Evolutionary conservation across 2,113 vertebrate genomes (phyloP).

Genomic region (Rynchops niger): DNA sequence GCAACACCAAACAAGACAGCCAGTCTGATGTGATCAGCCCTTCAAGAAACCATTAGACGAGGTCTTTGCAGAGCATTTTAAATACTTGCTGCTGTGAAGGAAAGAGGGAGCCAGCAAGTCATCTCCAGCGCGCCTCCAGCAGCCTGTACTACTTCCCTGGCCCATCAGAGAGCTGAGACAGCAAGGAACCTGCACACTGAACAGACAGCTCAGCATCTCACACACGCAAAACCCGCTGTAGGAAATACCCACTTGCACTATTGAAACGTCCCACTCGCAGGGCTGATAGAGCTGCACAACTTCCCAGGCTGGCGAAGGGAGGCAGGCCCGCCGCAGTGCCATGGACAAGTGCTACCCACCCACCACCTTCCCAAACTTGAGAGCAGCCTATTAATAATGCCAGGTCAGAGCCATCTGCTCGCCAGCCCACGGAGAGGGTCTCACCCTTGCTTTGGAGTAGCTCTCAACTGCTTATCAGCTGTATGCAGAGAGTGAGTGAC

Average conservation of each 20-base stretch:
- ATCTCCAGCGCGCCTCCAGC: not conserved
- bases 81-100: not conserved
- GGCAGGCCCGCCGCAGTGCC: fast-evolving
- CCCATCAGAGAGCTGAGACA: not conserved
- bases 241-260: not conserved
- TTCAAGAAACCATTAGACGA: not conserved
- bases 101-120: not conserved
- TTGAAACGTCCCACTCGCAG: not conserved
- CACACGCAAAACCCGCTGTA: not conserved
- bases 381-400: not conserved
- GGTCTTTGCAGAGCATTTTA: not conserved
- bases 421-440: not conserved
- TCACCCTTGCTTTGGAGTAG: not conserved
- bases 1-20: not conserved
- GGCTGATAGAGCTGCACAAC: not conserved
- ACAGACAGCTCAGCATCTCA: not conserved
- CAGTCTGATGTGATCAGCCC: not conserved
- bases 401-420: conserved; percentile 24
- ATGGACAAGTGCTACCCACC: not conserved
- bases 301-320: not conserved
- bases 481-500: conserved; percentile 63
- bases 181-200: not conserved
- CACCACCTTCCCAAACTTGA: not conserved
- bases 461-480: conserved; percentile 60
- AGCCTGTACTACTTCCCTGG: not conserved